Conservation (phyloP, 2,797 vertebrate species). For the Cetoscarus ocellatus region DNA sequence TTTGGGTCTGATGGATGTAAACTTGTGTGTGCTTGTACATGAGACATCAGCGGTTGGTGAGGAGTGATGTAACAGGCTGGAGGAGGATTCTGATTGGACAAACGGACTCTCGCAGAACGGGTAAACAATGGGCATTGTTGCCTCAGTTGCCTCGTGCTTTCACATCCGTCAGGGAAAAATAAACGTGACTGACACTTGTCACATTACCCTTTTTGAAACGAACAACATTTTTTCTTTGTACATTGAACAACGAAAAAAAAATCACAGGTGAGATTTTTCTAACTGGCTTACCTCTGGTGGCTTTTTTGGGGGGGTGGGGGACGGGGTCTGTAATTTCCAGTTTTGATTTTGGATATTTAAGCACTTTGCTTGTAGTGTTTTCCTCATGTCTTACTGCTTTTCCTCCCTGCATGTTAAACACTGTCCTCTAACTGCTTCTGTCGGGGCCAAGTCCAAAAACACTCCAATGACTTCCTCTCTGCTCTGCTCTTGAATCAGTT, state of each 20-base stretch:
- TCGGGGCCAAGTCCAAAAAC: constrained; percentile 46
- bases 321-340: constrained; percentile 49
- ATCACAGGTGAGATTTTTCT: constrained; percentile 72
- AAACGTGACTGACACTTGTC: constrained; percentile 71
- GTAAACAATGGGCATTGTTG: constrained; percentile 43
- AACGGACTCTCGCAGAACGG: constrained; percentile 41
- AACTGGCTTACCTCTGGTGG: constrained; percentile 63
- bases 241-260: constrained; percentile 31
- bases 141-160: constrained; percentile 68
- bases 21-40: constrained; percentile 46
- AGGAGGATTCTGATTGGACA: constrained; percentile 45
- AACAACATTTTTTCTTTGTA: constrained; percentile 71
- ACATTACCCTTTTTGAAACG: constrained; percentile 67
- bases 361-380: constrained; percentile 77
- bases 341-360: constrained; percentile 74
- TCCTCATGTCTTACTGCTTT: constrained; percentile 65
- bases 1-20: constrained; percentile 11
- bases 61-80: constrained; percentile 3
- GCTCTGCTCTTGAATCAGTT: constrained; percentile 19
- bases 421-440: constrained; percentile 69
- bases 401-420: constrained; percentile 71
- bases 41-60: constrained; percentile 27
- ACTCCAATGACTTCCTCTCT: constrained; percentile 62
- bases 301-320: constrained; percentile 34
- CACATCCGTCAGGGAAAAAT: constrained; percentile 82